phyloP scores from a whole-genome alignment of 2,797 vertebrate genomes.

The Diceros bicornis region DNA sequence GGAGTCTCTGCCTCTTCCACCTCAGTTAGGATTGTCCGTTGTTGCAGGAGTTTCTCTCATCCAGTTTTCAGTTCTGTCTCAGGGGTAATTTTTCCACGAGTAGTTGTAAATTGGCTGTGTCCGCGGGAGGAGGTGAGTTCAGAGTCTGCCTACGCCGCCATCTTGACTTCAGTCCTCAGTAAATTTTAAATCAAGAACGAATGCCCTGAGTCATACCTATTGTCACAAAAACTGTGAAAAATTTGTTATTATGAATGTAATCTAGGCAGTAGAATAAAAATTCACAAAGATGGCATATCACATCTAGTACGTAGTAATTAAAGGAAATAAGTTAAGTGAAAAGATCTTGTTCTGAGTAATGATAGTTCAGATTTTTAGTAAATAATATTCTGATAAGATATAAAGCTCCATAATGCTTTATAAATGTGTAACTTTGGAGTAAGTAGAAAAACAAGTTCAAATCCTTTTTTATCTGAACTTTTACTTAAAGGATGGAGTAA shows the following conservation, averaged over 20 bases:
- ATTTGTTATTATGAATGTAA: neutral
- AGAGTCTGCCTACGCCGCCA: no score
- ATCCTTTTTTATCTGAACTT: neutral
- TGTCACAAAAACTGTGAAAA: neutral
- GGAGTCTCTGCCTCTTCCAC: no score
- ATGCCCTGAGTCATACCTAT: neutral
- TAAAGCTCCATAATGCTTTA: neutral
- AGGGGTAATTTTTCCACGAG: no score
- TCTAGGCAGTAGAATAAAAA: neutral
- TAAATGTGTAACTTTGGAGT: neutral
- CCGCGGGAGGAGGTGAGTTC: no score
- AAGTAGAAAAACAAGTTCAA: neutral
- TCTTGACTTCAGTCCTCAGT: no score
- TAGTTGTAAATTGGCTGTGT: no score
- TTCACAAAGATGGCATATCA: neutral
- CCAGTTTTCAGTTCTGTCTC: no score
- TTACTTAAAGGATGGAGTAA: neutral
- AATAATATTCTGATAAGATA: neutral
- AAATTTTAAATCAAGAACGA: constrained; percentile 27
- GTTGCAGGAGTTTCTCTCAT: no score
- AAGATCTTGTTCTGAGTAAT: neutral
- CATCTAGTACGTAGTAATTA: neutral
- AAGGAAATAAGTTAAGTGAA: neutral
- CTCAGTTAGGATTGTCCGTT: no score
- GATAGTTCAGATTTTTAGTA: neutral